Conservation (phyloP, 2,888 invertebrate species). For the Brachynemurus nebulosus region DNA sequence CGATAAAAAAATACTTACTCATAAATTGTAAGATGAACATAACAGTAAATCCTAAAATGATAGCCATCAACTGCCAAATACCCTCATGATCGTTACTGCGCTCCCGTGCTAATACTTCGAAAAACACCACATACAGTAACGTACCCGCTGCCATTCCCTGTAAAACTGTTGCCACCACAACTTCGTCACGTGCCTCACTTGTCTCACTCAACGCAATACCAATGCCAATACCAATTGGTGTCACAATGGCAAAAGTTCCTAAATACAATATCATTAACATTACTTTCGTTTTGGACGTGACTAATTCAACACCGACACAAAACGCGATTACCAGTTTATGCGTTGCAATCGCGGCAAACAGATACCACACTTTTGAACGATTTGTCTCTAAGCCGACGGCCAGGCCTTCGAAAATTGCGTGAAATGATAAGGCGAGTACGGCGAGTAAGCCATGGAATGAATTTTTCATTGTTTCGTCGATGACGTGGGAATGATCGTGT, state of each 20-base stretch:
- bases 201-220: constrained; percentile 40
- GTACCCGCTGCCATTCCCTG: constrained; percentile 70
- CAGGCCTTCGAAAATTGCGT: constrained; percentile 54
- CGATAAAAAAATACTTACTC: constrained; percentile 27
- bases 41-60: constrained; percentile 39
- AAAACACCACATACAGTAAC: constrained; percentile 65
- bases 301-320: constrained; percentile 49
- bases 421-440: constrained; percentile 50
- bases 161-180: constrained; percentile 37
- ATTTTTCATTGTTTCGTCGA: constrained; percentile 33
- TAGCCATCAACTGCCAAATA: constrained; percentile 39
- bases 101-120: constrained; percentile 66
- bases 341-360: constrained; percentile 49
- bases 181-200: constrained; percentile 27
- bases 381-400: constrained; percentile 49
- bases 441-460: constrained; percentile 42
- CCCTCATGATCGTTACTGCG: constrained; percentile 42
- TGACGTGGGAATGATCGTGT: constrained; percentile 14
- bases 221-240: constrained; percentile 49
- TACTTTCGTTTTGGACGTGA: constrained; percentile 36
- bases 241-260: constrained; percentile 48
- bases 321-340: constrained; percentile 53
- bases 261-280: constrained; percentile 39
- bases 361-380: constrained; percentile 42
- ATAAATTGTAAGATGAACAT: constrained; percentile 38